These are phyloP conservation scores for Ailuropoda melanoleuca DNA, from an alignment of 2,113 vertebrate genomes.

Conservation along the genomic window DNA sequence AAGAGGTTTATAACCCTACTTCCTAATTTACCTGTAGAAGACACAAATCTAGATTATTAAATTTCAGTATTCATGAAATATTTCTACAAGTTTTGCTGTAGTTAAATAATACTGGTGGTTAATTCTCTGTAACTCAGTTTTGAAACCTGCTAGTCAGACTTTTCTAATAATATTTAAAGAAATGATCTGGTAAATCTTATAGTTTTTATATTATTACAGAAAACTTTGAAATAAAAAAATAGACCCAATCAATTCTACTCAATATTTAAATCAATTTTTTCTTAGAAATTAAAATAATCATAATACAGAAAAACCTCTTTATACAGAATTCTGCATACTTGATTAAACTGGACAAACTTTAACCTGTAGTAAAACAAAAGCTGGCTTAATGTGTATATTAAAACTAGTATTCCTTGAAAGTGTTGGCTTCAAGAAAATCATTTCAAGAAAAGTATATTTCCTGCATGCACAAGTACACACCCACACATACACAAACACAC, in stretches of 20 bases:
- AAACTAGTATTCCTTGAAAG: conserved; percentile 73
- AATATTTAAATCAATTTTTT: conserved; percentile 49
- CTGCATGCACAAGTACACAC: not conserved
- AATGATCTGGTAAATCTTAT: conserved; percentile 44
- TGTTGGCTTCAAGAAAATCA: conserved; percentile 61
- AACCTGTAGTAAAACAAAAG: conserved; percentile 70
- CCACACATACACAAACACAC: not conserved
- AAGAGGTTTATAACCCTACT: not conserved
- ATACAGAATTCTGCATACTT: conserved; percentile 44
- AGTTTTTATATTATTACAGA: conserved; percentile 60
- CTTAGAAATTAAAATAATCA: conserved; percentile 64
- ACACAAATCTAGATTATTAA: conserved; percentile 59
- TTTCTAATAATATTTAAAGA: conserved; percentile 55
- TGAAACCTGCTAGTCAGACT: not conserved
- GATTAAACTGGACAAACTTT: conserved; percentile 77
- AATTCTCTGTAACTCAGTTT: conserved; percentile 56
- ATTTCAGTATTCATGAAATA: conserved; percentile 24
- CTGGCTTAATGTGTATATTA: conserved; percentile 42
- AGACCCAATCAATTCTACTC: conserved; percentile 37
- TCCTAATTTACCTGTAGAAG: conserved; percentile 37
- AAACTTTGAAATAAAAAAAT: conserved; percentile 71
- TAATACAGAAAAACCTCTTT: conserved; percentile 66
- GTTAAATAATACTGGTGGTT: conserved; percentile 37
- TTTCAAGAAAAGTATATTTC: conserved; percentile 63
- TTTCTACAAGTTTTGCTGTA: conserved; percentile 42